Conservation (phyloP, 1,140 invertebrate genomes). For the Colletes gigas region DNA sequence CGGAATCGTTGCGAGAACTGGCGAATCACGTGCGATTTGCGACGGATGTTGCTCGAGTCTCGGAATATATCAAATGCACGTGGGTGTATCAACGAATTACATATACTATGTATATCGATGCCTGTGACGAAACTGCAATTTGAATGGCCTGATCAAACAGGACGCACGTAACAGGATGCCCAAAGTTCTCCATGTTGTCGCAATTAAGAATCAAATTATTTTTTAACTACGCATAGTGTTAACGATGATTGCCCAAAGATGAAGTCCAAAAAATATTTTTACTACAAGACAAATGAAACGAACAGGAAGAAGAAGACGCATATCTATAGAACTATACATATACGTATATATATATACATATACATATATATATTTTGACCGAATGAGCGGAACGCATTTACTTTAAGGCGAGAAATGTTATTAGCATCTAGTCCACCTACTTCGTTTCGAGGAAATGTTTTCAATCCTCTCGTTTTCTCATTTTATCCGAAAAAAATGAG, state of each 20-base stretch:
- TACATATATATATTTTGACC: conserved; percentile 48
- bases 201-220: conserved; percentile 55
- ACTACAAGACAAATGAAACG: conserved; percentile 56
- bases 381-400: conserved; percentile 50
- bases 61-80: conserved; percentile 20
- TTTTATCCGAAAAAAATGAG: conserved; percentile 39
- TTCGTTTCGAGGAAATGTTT: conserved; percentile 39
- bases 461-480: conserved; percentile 2
- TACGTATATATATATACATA: conserved; percentile 35
- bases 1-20: background rate
- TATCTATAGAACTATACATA: conserved; percentile 50
- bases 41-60: background rate
- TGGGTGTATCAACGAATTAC: conserved; percentile 21
- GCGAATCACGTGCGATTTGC: background rate
- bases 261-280: conserved; percentile 77
- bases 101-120: background rate
- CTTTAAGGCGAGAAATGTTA: conserved; percentile 61
- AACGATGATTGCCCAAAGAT: conserved; percentile 73
- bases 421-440: conserved; percentile 72
- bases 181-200: conserved; percentile 21
- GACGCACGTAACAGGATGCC: conserved; percentile 1
- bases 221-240: conserved; percentile 56
- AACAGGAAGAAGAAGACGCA: conserved; percentile 28
- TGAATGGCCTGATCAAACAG: conserved; percentile 26
- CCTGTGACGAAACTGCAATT: background rate